Percentiles rank a stretch among this genome's conserved stretches.
Conservation (phyloP, 2,797 vertebrate genomes). For the Brachymystax lenok region DNA sequence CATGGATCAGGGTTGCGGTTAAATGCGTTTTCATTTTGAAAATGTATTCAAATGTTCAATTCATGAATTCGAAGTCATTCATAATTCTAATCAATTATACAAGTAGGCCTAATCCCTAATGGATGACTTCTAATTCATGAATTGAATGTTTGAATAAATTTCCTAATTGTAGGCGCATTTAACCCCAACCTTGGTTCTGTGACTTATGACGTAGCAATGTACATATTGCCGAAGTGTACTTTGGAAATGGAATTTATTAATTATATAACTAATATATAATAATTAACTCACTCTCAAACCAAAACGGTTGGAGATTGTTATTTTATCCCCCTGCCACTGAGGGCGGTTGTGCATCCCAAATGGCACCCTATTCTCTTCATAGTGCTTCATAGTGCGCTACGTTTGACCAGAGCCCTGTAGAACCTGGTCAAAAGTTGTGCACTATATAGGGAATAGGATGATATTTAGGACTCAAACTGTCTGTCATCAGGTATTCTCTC, state of each 20-base stretch:
- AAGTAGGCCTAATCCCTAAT: too few relatives aligned
- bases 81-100: too few relatives aligned
- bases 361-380: not conserved
- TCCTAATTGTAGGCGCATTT: not conserved
- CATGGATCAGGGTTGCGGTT: not conserved
- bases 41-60: too few relatives aligned
- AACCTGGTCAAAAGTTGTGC: not conserved
- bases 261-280: not conserved
- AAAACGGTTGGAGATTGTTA: slow-evolving; percentile 43
- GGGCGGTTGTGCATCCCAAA: not conserved
- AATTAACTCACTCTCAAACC: not conserved
- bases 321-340: slow-evolving; percentile 31
- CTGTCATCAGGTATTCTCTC: slow-evolving; percentile 70
- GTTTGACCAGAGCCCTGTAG: not conserved
- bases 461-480: slow-evolving; percentile 11
- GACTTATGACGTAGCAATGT: too few relatives aligned
- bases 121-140: too few relatives aligned
- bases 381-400: not conserved
- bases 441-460: not conserved
- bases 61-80: too few relatives aligned
- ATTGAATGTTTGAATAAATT: too few relatives aligned
- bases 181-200: not conserved
- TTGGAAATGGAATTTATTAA: too few relatives aligned
- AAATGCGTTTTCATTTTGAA: not conserved
- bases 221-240: not conserved